These are phyloP conservation scores for Colletes gigas DNA, from an alignment of 1,140 invertebrate species.

Conservation along the genomic window DNA sequence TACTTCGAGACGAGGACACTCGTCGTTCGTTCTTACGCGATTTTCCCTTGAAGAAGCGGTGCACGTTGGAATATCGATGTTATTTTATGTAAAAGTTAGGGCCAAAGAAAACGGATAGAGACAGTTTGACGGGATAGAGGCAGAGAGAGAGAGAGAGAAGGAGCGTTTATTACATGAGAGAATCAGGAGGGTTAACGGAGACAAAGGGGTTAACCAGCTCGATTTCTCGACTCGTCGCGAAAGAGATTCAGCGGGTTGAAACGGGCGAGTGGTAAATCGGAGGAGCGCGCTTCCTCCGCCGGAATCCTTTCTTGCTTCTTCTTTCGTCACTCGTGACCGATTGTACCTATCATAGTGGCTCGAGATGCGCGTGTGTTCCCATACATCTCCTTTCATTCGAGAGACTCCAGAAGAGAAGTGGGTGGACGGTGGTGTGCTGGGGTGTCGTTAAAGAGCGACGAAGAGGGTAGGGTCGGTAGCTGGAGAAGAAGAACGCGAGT, in stretches of 20 bases:
- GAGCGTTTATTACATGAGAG: neutral
- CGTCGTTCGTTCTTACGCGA: too few species aligned
- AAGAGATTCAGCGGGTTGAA: constrained; percentile 27
- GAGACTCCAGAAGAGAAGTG: constrained; percentile 53
- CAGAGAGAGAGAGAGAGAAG: neutral
- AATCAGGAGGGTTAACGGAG: constrained; percentile 16
- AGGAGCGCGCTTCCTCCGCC: constrained; percentile 33
- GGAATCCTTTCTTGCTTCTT: constrained; percentile 30
- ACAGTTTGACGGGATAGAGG: constrained; percentile 11
- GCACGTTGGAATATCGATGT: too few species aligned
- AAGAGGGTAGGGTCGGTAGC: neutral
- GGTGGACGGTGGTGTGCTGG: constrained; percentile 42
- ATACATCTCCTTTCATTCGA: constrained; percentile 63
- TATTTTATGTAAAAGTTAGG: too few species aligned
- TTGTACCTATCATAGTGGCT: constrained; percentile 62
- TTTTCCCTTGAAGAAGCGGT: too few species aligned
- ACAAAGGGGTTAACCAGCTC: constrained; percentile 45
- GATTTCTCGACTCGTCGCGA: constrained; percentile 40
- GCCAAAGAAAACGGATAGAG: constrained; percentile 4
- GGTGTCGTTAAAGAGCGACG: constrained; percentile 38
- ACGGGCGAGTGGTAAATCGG: constrained; percentile 35
- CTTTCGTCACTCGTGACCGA: constrained; percentile 51
- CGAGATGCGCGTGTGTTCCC: constrained; percentile 59
- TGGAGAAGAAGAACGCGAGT: neutral
- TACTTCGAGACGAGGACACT: too few species aligned